These are phyloP conservation scores for Fistularia commersonii DNA, from an alignment of 2,797 vertebrate genomes.

Conservation along the genomic window DNA sequence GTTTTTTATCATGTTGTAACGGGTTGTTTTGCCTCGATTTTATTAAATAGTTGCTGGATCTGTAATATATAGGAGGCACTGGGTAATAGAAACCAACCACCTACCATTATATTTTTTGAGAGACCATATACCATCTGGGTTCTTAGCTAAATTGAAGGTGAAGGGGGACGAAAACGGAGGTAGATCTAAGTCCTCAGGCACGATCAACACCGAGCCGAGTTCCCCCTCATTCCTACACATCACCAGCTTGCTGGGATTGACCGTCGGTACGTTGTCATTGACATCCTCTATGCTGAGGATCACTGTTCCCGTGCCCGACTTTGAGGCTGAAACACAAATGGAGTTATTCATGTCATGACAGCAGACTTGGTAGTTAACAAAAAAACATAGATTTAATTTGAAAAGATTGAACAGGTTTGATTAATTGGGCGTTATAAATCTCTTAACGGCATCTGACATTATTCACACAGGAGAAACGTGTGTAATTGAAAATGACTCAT, in stretches of 20 bases:
- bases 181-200: slow-evolving; percentile 74
- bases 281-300: slow-evolving; percentile 75
- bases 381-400: too few relatives aligned
- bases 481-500: slow-evolving; percentile 15
- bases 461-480: background rate
- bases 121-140: slow-evolving; percentile 59
- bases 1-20: too few relatives aligned
- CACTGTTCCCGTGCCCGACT: slow-evolving; percentile 82
- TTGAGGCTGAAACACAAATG: slow-evolving; percentile 65
- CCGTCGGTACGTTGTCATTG: slow-evolving; percentile 78
- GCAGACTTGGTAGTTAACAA: too few relatives aligned
- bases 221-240: slow-evolving; percentile 73
- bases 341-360: too few relatives aligned
- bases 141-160: slow-evolving; percentile 53
- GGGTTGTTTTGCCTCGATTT: too few relatives aligned
- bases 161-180: slow-evolving; percentile 76
- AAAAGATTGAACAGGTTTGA: too few relatives aligned
- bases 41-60: too few relatives aligned
- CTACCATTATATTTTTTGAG: slow-evolving; percentile 72
- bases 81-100: slow-evolving; percentile 2
- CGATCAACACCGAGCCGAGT: slow-evolving; percentile 56
- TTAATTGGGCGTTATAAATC: too few relatives aligned
- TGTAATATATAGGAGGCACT: too few relatives aligned
- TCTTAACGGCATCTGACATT: background rate
- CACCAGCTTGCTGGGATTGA: slow-evolving; percentile 36